Base-by-base conservation (phyloP, 2,797 vertebrate species). In the Oryzias dopingdopingensis region DNA sequence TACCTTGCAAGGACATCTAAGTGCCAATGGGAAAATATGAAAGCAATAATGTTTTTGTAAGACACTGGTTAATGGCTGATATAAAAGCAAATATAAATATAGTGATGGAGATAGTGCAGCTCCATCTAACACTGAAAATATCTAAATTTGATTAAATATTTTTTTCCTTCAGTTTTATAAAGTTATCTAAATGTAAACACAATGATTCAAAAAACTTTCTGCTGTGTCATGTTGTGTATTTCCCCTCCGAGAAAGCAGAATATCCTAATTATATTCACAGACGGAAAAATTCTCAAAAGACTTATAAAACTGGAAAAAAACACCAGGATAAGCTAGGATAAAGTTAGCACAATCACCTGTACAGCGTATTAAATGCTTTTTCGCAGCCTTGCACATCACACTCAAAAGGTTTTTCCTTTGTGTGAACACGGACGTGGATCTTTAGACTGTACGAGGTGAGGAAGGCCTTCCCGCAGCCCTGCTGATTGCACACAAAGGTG, bases 341-440 rank as follows among this genome's bases (percentile, higher is more conserved):
- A 55, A 51, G 2, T 16, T 6, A 41, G 42, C 4, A 22, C 20
- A 32, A 42, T 20, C 51, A 98, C 94, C 93, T 95, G 90, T 99
- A 99, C 15, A 99, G 89, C 0, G 97, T 99, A 85, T 98, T 99
- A 83, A 99, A 99, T 0, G 96, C 96, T 81, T 98, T 99, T 77
- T 98, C 97, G 53, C 97, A 99, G 79, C 97, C 97, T 81, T 98
- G 97, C 72, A 97, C 96, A 0, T 98, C 96, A 17, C 97, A 99
- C 80, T 99, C 97, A n/a, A 99, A 99, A 0, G 97, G 97, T 79
- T 99, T 99, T 83, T 99, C 97, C 89, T 99, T 99, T 18, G 97
- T 99, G 92, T 99, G 97, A 62, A 99, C 97, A 2, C 97, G 92
- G 15, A 99, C 96, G 0, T 99, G 97, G 87, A 99, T 99, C 89